phyloP scores from a whole-genome alignment of 2,797 vertebrate genomes.

The Takifugu rubripes region DNA sequence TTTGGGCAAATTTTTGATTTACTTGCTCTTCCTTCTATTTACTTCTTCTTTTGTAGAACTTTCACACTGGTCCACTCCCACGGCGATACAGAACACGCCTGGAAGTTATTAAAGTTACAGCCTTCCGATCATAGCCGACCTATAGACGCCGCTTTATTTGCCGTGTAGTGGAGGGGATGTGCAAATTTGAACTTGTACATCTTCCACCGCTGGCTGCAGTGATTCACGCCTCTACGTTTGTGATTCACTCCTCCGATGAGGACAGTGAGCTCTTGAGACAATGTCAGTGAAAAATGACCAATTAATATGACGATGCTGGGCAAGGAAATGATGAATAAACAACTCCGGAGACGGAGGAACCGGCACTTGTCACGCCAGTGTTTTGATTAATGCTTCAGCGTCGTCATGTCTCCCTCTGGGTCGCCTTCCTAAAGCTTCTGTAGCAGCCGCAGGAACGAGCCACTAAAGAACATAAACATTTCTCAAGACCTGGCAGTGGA shows the following conservation, averaged over 20 bases:
- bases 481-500: constrained; percentile 21
- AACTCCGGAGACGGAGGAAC: constrained; percentile 6
- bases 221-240: constrained; percentile 22
- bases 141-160: constrained; percentile 1
- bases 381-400: constrained; percentile 45
- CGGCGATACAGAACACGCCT: constrained; percentile 14
- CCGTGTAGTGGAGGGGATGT: constrained; percentile 4
- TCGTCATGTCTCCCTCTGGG: constrained; percentile 32
- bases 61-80: constrained; percentile 27
- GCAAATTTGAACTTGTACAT: constrained; percentile 20
- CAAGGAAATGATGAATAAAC: constrained; percentile 24
- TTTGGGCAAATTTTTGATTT: constrained; percentile 46
- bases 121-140: constrained; percentile 5
- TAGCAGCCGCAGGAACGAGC: constrained; percentile 17
- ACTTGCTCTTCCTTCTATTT: constrained; percentile 35
- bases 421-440: constrained; percentile 19
- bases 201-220: neutral
- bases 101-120: constrained; percentile 14
- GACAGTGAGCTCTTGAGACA: constrained; percentile 26
- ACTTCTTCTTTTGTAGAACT: constrained; percentile 40
- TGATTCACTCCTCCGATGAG: constrained; percentile 18
- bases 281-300: constrained; percentile 27
- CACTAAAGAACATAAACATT: constrained; percentile 5
- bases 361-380: constrained; percentile 22
- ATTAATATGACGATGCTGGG: constrained; percentile 37